Conservation (phyloP, 1,140 invertebrate genomes). For the Papilio polyxenes region DNA sequence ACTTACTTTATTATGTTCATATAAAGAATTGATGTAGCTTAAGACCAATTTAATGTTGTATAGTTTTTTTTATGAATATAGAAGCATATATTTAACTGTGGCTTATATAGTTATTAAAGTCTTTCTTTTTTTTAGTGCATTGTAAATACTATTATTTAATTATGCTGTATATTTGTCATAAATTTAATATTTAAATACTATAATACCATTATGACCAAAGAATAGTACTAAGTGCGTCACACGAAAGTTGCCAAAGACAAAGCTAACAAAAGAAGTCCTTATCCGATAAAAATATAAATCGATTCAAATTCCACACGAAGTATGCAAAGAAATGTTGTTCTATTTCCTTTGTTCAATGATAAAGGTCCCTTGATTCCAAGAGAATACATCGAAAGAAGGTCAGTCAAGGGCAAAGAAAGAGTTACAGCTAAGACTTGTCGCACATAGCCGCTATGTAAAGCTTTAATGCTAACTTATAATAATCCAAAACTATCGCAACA, state of each 20-base stretch:
- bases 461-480: neutral
- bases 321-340: conserved; percentile 44
- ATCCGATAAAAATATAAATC: conserved; percentile 23
- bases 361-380: conserved; percentile 46
- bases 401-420: conserved; percentile 50
- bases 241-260: neutral
- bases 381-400: conserved; percentile 48
- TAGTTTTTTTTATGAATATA: no score
- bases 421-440: conserved; percentile 40
- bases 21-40: neutral
- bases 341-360: conserved; percentile 53
- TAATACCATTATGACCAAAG: neutral
- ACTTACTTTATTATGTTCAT: neutral
- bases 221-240: neutral
- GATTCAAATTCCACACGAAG: conserved; percentile 27
- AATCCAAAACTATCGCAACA: no score
- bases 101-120: no score
- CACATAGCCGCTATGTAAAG: conserved; percentile 13
- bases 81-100: no score
- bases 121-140: no score
- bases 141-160: no score
- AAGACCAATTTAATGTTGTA: neutral
- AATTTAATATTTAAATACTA: neutral
- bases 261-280: conserved; percentile 23
- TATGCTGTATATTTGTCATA: no score